phyloP scores from a whole-genome alignment of 1,140 invertebrate genomes.

The Lerema accius region DNA sequence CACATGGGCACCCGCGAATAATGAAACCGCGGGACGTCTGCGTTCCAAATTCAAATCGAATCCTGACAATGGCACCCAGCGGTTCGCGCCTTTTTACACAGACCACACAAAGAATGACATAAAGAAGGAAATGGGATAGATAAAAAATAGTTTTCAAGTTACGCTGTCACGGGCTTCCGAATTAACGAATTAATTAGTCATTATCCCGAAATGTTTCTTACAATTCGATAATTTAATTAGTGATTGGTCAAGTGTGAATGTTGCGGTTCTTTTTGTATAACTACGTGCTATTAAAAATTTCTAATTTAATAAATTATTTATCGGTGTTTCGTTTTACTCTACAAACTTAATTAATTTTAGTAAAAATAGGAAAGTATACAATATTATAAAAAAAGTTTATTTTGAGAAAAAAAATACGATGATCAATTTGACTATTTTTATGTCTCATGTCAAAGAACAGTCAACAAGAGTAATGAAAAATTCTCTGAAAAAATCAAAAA shows the following conservation, averaged over 20 bases:
- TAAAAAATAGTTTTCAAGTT: slow-evolving; percentile 56
- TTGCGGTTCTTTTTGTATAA: too few species aligned
- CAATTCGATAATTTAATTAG: slow-evolving; percentile 36
- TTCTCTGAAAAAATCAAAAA: too few species aligned
- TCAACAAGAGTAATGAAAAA: too few species aligned
- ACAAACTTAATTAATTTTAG: too few species aligned
- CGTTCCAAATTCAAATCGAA: slow-evolving; percentile 71
- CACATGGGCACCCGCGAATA: slow-evolving; percentile 71
- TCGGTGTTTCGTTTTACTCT: too few species aligned
- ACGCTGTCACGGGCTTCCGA: slow-evolving; percentile 58
- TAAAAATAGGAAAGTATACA: too few species aligned
- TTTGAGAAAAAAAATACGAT: too few species aligned
- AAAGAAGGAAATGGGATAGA: slow-evolving; percentile 51
- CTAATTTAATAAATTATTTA: too few species aligned
- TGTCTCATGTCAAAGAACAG: too few species aligned
- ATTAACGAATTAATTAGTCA: slow-evolving; percentile 58
- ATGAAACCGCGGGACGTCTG: slow-evolving; percentile 65
- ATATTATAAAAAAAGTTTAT: too few species aligned
- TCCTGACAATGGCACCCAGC: slow-evolving; percentile 65
- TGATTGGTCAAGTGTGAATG: slow-evolving; percentile 41
- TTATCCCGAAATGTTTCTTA: slow-evolving; percentile 33
- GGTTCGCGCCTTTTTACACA: slow-evolving; percentile 68
- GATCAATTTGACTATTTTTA: too few species aligned
- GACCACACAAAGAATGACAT: slow-evolving; percentile 66
- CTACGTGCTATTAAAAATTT: too few species aligned